Evolutionary conservation across 2,888 invertebrate genomes (phyloP).

Genomic region (Phortica okadai): DNA sequence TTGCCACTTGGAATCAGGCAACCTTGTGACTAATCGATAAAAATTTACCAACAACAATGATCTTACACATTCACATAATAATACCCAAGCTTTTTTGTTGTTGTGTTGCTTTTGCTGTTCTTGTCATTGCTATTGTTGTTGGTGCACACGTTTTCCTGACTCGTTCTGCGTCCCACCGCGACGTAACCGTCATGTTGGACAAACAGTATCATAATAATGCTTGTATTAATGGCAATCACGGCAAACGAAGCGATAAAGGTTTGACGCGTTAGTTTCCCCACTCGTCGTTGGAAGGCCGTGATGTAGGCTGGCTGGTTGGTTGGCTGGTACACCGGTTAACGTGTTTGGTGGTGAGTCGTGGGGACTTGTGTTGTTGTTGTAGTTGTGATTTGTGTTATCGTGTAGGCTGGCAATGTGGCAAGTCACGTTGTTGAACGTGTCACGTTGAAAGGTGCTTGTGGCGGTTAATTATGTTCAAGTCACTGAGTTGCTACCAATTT

Average conservation of each 20-base stretch:
- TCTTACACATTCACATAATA: neutral
- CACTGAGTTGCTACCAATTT: neutral
- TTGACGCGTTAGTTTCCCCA: neutral
- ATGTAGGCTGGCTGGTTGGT: neutral
- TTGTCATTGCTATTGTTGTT: conserved; percentile 21
- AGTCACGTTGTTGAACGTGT: conserved; percentile 11
- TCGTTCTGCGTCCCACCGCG: neutral
- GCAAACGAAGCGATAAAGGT: conserved; percentile 3
- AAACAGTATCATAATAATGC: neutral
- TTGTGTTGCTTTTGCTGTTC: conserved; percentile 4
- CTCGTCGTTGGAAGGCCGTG: neutral
- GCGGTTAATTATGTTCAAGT: neutral
- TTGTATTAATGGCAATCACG: neutral
- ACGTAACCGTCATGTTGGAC: neutral
- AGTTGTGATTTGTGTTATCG: neutral
- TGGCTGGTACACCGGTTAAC: neutral
- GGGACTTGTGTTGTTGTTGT: neutral
- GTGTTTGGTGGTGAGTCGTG: neutral
- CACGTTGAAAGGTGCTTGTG: neutral
- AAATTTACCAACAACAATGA: conserved; percentile 49
- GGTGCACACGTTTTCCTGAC: neutral
- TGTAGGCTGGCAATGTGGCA: conserved; percentile 12
- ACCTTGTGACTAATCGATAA: conserved; percentile 70
- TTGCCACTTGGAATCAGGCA: conserved; percentile 31
- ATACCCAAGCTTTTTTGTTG: neutral